phyloP scores from a whole-genome alignment of 2,888 invertebrate genomes.

The Drosophila setosimentum region DNA sequence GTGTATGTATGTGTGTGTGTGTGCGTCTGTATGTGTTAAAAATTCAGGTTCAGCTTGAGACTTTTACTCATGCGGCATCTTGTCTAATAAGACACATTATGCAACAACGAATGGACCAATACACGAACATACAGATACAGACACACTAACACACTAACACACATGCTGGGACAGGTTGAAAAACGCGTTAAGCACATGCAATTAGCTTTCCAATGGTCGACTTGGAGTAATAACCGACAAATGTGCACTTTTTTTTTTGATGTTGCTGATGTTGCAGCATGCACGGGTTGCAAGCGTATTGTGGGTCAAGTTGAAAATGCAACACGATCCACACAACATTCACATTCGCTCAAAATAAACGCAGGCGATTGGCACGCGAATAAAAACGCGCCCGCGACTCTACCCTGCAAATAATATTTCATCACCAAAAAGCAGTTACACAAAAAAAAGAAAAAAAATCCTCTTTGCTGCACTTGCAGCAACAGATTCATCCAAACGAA shows the following conservation, averaged over 20 bases:
- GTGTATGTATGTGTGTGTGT: neutral
- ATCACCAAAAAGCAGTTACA: neutral
- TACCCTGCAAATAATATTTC: slow-evolving; percentile 43
- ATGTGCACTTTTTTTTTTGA: slow-evolving; percentile 15
- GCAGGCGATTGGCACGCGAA: slow-evolving; percentile 59
- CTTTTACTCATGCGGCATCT: slow-evolving; percentile 74
- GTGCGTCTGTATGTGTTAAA: slow-evolving; percentile 21
- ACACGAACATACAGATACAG: slow-evolving; percentile 15
- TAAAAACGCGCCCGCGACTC: slow-evolving; percentile 51
- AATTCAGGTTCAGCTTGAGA: slow-evolving; percentile 73
- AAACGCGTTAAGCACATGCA: slow-evolving; percentile 39
- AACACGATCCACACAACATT: slow-evolving; percentile 55
- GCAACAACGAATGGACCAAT: slow-evolving; percentile 58
- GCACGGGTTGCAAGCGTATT: slow-evolving; percentile 32
- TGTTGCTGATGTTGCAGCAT: slow-evolving; percentile 34
- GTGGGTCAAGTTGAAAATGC: slow-evolving; percentile 81
- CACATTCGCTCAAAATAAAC: slow-evolving; percentile 28
- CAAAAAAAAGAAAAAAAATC: slow-evolving; percentile 15
- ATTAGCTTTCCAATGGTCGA: slow-evolving; percentile 42
- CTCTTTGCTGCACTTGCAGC: slow-evolving; percentile 58
- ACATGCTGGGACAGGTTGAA: slow-evolving; percentile 1
- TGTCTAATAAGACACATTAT: slow-evolving; percentile 73
- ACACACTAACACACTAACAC: slow-evolving; percentile 1
- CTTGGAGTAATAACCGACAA: slow-evolving; percentile 23
- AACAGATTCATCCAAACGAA: slow-evolving; percentile 25